These are phyloP conservation scores for Noctua comes DNA, from an alignment of 2,888 invertebrate genomes.

Conservation along the genomic window DNA sequence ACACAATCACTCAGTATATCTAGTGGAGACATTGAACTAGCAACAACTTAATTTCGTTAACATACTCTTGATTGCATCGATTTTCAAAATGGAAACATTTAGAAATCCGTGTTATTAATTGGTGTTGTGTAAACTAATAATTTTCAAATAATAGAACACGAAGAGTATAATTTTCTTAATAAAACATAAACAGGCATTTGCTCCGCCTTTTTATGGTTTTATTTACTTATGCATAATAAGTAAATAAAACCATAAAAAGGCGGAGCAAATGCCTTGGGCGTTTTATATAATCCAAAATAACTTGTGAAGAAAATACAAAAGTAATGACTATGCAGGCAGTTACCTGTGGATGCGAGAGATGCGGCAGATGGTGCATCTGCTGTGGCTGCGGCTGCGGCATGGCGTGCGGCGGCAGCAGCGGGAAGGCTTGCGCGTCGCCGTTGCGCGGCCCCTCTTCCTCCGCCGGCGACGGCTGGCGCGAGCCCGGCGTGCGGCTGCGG, in stretches of 20 bases:
- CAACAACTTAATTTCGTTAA: not conserved
- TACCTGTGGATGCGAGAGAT: constrained; percentile 86
- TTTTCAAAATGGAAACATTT: not conserved
- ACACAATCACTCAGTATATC: not conserved
- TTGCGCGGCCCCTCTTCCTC: constrained; percentile 93
- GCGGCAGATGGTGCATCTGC: constrained; percentile 86
- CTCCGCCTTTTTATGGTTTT: no score
- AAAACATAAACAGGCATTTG: no score
- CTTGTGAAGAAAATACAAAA: not conserved
- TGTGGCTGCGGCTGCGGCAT: constrained; percentile 85
- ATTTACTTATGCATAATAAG: no score
- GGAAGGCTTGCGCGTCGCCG: constrained; percentile 85
- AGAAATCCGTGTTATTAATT: not conserved
- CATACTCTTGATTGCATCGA: not conserved
- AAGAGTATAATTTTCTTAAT: no score
- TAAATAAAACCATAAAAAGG: not conserved
- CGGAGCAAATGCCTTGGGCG: not conserved
- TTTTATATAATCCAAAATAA: constrained; percentile 7
- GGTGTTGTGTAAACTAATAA: not conserved
- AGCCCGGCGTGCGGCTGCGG: constrained; percentile 95
- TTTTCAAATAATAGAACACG: not conserved
- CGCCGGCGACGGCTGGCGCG: constrained; percentile 97
- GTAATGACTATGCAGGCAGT: not conserved
- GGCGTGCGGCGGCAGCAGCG: constrained; percentile 86
- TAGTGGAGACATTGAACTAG: not conserved